A percentile compares a stretch with the other conserved stretches of the same genome.
Conservation (phyloP, 2,888 invertebrate genomes). For the Drosophila melanosoma region DNA sequence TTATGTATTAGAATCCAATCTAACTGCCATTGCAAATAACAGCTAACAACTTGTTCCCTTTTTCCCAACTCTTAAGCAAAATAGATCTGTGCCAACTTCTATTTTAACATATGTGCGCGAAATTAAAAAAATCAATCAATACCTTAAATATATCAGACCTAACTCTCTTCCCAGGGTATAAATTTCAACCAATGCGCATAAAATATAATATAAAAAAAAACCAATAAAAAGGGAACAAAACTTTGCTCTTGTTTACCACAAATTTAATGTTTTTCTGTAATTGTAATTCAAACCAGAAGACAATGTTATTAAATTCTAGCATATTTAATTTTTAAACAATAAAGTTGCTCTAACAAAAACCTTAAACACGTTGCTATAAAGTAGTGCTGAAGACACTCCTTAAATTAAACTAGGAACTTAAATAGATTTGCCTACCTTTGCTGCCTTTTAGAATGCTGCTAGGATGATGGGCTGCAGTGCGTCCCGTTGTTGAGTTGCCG, state of each 20-base stretch:
- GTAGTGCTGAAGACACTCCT: background rate
- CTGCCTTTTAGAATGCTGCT: conserved; percentile 80
- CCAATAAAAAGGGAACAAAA: background rate
- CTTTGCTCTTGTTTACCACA: background rate
- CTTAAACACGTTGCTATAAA: background rate
- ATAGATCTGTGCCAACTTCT: background rate
- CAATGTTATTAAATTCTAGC: background rate
- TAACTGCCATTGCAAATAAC: background rate
- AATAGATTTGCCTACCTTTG: conserved; percentile 69
- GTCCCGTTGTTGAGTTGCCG: conserved; percentile 38
- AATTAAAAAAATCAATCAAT: background rate
- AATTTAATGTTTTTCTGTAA: background rate
- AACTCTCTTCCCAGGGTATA: background rate
- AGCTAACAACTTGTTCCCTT: background rate
- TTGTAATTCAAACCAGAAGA: background rate
- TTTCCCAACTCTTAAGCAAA: background rate
- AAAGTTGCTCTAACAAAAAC: background rate
- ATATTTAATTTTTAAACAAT: background rate
- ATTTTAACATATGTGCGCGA: background rate
- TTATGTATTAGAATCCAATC: background rate
- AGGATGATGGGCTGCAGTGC: conserved; percentile 49
- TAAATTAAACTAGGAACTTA: too few relatives aligned
- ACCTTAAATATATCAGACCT: background rate
- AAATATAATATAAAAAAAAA: background rate
- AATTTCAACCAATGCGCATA: background rate